Evolutionary conservation across 2,888 invertebrate genomes (phyloP).

Genomic region (Sarcophaga carnaria): DNA sequence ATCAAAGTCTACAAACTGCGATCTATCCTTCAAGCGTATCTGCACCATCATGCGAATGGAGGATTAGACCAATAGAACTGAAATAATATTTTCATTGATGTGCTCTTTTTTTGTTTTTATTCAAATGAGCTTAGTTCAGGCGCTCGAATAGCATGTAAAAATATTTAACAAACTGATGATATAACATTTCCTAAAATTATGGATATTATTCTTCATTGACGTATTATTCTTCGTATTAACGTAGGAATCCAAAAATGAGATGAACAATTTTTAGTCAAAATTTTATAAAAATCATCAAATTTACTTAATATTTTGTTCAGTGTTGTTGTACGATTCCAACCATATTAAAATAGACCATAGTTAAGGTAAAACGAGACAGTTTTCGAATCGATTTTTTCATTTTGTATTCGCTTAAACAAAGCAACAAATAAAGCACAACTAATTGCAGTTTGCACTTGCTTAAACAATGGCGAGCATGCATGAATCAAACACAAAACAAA

Average conservation of each 20-base stretch:
- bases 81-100: too few relatives aligned
- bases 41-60: too few relatives aligned
- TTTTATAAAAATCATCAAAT: background rate
- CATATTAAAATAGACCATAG: slow-evolving; percentile 8
- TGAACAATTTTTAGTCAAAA: background rate
- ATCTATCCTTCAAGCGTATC: too few relatives aligned
- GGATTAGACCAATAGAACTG: too few relatives aligned
- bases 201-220: too few relatives aligned
- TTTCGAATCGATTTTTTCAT: background rate
- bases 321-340: background rate
- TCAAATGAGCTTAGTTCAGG: too few relatives aligned
- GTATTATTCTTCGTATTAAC: too few relatives aligned
- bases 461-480: slow-evolving; percentile 43
- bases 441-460: slow-evolving; percentile 70
- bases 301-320: background rate
- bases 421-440: slow-evolving; percentile 68
- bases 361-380: background rate
- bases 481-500: background rate
- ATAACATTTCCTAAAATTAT: too few relatives aligned
- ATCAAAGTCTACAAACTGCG: too few relatives aligned
- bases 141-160: too few relatives aligned
- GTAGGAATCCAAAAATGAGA: background rate
- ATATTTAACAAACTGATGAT: too few relatives aligned
- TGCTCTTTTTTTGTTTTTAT: too few relatives aligned
- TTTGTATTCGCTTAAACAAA: background rate